Base-by-base conservation (phyloP, 92 coral and sea anemone species). In the Epizoanthus stellaris region DNA sequence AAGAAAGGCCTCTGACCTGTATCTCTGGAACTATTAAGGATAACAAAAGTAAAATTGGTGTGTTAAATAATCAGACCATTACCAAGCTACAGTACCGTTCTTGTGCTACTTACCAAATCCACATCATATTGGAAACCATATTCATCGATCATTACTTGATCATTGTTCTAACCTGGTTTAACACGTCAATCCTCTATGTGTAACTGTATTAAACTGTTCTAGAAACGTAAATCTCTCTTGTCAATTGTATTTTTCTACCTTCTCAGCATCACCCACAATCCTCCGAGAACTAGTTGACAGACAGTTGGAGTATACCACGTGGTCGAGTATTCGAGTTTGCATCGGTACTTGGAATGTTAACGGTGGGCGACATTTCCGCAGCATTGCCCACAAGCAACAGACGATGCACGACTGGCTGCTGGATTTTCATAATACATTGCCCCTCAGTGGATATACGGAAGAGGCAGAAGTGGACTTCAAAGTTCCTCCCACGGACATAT, bases 301-400 rank as follows among this genome's bases (percentile, higher is more conserved):
- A 40, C 99, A 97, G 67, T 89, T 97, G 81, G 99, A 97, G 82
- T 97, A 93, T 80, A 93, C 99, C 89, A 97, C 98, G 81, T 97
- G 99, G 99, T 93, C 98, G 6, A 91, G 88, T 54, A 89, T 95
- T 39, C 93, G 98, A 84, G 94, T 97, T 0, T 92, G 99, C 82
- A 92, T 97, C 34, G 99, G 99, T 56, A 97, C 99, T 14, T 97
- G 98, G 95, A 97, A 97, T 77, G 97, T 97, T 7, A 97, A 97
- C 62, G 99, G 99, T 38, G 99, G 99, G 62, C 95, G 91, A 73
- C 99, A 97, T 80, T 97, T 94, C 80, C 99, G 99, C 40, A 95
- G 98, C 75, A 93, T 97, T 75, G 99, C 99, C 53, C 98, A 97
- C 90, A 97, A 94, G 64, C 97, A 97, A 75, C 98, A 94, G 86